Percentiles rank a stretch among this genome's conserved stretches.
Conservation (phyloP, 1,140 invertebrate genomes). For the Drosophila pseudoananassae region DNA sequence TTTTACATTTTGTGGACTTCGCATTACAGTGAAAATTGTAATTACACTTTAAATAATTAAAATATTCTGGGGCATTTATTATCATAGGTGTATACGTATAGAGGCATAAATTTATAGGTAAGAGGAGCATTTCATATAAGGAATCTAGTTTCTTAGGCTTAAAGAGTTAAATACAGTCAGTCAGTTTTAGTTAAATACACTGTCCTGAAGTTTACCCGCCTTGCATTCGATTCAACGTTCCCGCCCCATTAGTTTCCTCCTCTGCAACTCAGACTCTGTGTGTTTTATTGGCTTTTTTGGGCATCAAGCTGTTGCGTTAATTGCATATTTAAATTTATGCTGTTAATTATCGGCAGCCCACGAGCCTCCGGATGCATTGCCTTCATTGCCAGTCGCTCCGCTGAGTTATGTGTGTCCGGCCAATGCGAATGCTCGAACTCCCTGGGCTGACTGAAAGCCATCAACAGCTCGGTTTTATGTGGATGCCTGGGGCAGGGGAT, state of each 20-base stretch:
- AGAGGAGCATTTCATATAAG: neutral
- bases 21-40: slow-evolving; percentile 3
- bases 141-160: neutral
- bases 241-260: neutral
- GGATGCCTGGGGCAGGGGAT: slow-evolving; percentile 3
- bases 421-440: slow-evolving; percentile 28
- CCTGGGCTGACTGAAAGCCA: slow-evolving; percentile 40
- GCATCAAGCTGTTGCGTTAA: slow-evolving; percentile 76
- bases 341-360: slow-evolving; percentile 70
- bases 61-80: neutral
- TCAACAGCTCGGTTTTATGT: slow-evolving; percentile 30
- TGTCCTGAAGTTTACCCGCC: neutral
- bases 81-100: too few relatives aligned
- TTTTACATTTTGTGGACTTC: neutral
- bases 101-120: too few relatives aligned
- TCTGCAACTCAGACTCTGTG: neutral
- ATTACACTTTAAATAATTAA: neutral
- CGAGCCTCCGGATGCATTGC: slow-evolving; percentile 40
- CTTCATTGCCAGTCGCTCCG: slow-evolving; percentile 39
- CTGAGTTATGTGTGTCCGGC: slow-evolving; percentile 38
- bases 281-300: slow-evolving; percentile 25
- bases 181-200: neutral
- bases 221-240: neutral
- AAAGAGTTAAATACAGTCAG: too few relatives aligned
- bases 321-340: slow-evolving; percentile 82